Percentiles rank a stretch among this genome's conserved stretches.
phyloP scores from a whole-genome alignment of 2,797 vertebrate species.

The Myripristis jacobus region DNA sequence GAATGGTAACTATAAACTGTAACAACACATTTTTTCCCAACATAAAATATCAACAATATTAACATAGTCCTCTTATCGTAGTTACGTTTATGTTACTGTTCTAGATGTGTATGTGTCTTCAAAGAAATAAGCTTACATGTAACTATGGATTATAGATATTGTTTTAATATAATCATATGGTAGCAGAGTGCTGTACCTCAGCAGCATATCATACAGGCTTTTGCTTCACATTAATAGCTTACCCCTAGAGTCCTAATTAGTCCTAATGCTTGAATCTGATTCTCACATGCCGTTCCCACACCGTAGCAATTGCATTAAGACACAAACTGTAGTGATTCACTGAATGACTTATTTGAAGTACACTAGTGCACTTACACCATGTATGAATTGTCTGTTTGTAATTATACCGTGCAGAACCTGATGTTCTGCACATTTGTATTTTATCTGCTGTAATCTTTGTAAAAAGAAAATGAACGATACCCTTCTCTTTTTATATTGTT shows the following conservation, averaged over 20 bases:
- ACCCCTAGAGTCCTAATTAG: neutral
- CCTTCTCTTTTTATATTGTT: constrained; percentile 74
- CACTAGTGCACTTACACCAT: constrained; percentile 59
- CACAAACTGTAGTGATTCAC: constrained; percentile 18
- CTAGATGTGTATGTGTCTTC: no score
- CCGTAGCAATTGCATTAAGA: constrained; percentile 19
- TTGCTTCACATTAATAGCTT: constrained; percentile 2
- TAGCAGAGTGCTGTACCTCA: neutral
- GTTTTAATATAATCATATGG: neutral
- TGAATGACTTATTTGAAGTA: constrained; percentile 34
- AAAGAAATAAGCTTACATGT: constrained; percentile 13
- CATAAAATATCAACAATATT: no score
- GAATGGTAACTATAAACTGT: no score
- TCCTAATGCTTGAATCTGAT: constrained; percentile 24
- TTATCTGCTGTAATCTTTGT: constrained; percentile 76
- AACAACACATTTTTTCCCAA: no score
- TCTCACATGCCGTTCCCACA: constrained; percentile 17
- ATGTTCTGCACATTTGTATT: constrained; percentile 60
- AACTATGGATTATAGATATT: neutral
- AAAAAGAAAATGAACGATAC: constrained; percentile 60
- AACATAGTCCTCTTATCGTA: no score
- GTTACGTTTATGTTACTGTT: no score
- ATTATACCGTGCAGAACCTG: constrained; percentile 44
- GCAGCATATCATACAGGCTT: neutral
- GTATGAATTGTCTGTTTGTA: constrained; percentile 52